Evolutionary conservation across 2,888 invertebrate genomes (phyloP), one percentile per base, ranked within the genome.

Genomic region (Nebria brevicollis): DNA sequence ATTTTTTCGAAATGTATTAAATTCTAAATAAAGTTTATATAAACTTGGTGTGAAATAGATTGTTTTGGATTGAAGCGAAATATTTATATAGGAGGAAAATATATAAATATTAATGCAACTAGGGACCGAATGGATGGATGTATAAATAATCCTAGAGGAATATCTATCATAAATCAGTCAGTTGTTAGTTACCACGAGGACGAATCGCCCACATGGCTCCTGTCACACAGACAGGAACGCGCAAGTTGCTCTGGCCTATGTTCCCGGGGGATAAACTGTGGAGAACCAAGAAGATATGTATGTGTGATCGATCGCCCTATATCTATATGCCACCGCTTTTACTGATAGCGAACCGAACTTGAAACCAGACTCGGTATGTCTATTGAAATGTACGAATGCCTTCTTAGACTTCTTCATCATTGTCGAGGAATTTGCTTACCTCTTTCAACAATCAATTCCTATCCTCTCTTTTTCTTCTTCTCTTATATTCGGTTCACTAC

Each of bases 151-250:
- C 8, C 76, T 66, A 13, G 66, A 76, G 66, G 66, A 76, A 42
- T 66, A 76, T 76, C 42, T 34, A 66, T 76, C 76, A 76, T 76
- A 76, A 76, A 76, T 76, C 76, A 76, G 76, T 66, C 66, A 76
- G 43, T 20, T 68, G 68, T 76, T 76, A 68, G 41, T 73, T 73
- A 42, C 73, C 76, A 68, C 76, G 68, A 54, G 54, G 54, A 54
- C 54, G 66, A 42, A 72, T 72, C 73, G 41, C 66, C 76, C 54
- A 54, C 54, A 54, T 54, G 54, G 54, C 54, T 54, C 54, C 54
- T 13, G 54, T 54, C 54, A 54, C 8, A 54, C 54, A 54, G 54
- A 54, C 54, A 54, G 11, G 13, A 8, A 54, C 11, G 13, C 54
- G 54, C 54, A 34, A 34, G 54, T 54, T 54, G 54, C 54, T 54